Evolutionary conservation across 2,888 invertebrate species (phyloP).

Genomic region (Erebia palarica): DNA sequence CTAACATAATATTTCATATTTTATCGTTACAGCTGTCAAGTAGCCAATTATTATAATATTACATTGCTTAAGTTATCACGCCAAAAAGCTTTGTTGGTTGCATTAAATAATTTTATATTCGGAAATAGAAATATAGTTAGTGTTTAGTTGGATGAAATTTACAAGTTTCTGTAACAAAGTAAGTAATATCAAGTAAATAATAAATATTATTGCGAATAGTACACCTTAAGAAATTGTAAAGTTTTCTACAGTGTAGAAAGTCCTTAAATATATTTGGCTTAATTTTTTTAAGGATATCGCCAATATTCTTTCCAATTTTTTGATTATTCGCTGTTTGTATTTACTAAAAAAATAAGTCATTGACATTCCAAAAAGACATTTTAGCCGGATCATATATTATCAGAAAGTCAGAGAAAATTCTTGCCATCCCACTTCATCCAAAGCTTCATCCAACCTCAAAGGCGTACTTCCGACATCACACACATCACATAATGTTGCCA

Average conservation of each 20-base stretch:
- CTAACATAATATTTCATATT: too few relatives aligned
- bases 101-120: background rate
- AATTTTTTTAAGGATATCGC: background rate
- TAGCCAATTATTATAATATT: too few relatives aligned
- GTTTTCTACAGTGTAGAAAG: constrained; percentile 22
- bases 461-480: too few relatives aligned
- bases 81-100: constrained; percentile 1
- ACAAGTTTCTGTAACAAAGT: constrained; percentile 17
- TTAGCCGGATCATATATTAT: background rate
- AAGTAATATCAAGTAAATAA: constrained; percentile 13
- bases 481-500: too few relatives aligned
- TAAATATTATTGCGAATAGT: constrained; percentile 4
- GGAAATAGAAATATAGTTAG: background rate
- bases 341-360: constrained; percentile 10
- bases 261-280: background rate
- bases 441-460: too few relatives aligned
- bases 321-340: constrained; percentile 3
- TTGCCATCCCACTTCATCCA: too few relatives aligned
- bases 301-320: background rate
- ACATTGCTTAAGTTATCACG: background rate
- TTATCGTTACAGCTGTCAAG: too few relatives aligned
- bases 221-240: constrained; percentile 19
- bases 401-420: too few relatives aligned
- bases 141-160: constrained; percentile 22
- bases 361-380: constrained; percentile 16